Conservation (phyloP, 2,113 vertebrate genomes). For the Burhinus oedicnemus region DNA sequence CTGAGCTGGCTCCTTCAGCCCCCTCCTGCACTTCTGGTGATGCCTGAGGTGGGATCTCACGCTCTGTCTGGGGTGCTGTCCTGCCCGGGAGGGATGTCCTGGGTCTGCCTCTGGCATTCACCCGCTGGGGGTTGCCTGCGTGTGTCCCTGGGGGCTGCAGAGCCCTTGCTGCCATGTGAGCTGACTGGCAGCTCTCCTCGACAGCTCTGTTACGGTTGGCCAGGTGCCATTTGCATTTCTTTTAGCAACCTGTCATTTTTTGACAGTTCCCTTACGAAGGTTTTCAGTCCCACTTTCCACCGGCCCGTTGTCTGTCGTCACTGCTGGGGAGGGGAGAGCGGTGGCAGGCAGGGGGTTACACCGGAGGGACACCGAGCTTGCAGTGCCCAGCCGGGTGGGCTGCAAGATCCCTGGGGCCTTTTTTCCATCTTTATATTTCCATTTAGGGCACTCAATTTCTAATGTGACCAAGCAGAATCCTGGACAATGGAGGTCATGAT, state of each 20-base stretch:
- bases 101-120: neutral
- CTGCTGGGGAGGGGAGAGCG: neutral
- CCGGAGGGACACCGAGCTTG: rapidly evolving
- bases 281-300: neutral
- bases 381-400: neutral
- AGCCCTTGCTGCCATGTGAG: neutral
- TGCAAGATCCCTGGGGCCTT: neutral
- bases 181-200: neutral
- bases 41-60: neutral
- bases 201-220: conserved; percentile 29
- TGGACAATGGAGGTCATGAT: neutral
- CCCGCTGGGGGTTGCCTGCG: rapidly evolving
- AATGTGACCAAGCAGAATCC: neutral
- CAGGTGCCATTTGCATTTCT: conserved; percentile 9
- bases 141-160: neutral
- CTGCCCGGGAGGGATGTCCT: neutral
- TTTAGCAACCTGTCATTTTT: neutral
- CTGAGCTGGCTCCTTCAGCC: neutral
- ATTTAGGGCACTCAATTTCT: neutral
- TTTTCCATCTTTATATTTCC: neutral
- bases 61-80: neutral
- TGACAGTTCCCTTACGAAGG: neutral
- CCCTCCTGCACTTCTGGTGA: neutral
- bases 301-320: neutral
- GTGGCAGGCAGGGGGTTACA: neutral